Conservation (phyloP, 1,140 invertebrate species). For the Onthophagus taurus region DNA sequence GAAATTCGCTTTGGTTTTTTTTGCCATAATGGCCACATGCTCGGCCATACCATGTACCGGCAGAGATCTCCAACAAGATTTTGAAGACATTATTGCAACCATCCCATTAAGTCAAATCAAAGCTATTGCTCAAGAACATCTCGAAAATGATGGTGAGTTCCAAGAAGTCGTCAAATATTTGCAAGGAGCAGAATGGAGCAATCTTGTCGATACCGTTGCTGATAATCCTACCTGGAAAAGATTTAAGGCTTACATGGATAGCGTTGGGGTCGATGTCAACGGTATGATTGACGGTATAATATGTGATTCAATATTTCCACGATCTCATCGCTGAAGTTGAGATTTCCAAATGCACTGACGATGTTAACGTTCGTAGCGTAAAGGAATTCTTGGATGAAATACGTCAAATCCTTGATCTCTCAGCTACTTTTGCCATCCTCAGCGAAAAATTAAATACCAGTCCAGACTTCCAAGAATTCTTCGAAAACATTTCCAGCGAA, state of each 20-base stretch:
- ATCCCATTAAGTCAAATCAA: not conserved
- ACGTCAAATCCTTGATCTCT: conserved; percentile 7
- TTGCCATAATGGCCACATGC: no score
- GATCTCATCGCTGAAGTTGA: not conserved
- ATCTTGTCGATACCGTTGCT: not conserved
- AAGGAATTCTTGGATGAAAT: conserved; percentile 17
- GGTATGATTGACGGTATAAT: no score
- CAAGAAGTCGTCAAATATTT: not conserved
- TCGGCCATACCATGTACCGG: no score
- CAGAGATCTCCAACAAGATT: not conserved
- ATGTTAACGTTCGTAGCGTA: no score
- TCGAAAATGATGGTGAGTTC: not conserved
- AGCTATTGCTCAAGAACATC: not conserved
- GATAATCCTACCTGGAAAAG: conserved; percentile 2
- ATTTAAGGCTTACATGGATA: not conserved
- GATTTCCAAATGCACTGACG: no score
- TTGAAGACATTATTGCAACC: not conserved
- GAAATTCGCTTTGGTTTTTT: no score
- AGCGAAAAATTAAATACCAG: conserved; percentile 19
- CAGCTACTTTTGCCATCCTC: conserved; percentile 11
- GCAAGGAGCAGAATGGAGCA: not conserved
- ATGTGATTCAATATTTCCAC: not conserved
- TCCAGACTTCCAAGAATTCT: conserved; percentile 20
- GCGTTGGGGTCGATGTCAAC: not conserved
- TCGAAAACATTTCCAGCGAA: conserved; percentile 16